Evolutionary conservation across 1,140 invertebrate genomes (phyloP), one percentile per base, ranked within the genome.

Genomic region (Druon quercuslanigerum): DNA sequence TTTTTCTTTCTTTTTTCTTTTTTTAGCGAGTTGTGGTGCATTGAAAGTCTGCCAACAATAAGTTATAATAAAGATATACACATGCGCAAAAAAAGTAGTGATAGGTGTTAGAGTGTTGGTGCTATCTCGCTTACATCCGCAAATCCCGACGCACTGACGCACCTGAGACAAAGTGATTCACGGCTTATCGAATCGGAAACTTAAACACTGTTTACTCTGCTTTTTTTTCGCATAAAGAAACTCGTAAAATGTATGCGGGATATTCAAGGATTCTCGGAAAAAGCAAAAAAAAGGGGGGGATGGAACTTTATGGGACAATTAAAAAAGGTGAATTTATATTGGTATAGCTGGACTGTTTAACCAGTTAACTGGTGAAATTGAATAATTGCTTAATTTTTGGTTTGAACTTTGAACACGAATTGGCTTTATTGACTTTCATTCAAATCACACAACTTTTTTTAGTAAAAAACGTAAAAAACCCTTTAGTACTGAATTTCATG

Each of bases 121-220:
- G 33, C 25, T 66, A 66, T 66, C 60, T 25, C 9, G 60, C 60
- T 66, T 66, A 66, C 60, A 66, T 66, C 60, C 60, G 60, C 60
- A 66, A 66, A 25, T 66, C 40, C 40, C 20, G 25, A 66, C 60
- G 60, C 60, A 66, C 60, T 66, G 60, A 66, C 60, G 60, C 60
- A 66, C 60, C 60, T 66, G 60, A 66, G 60, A 66, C 60, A 66
- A 66, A 66, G 60, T 66, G 60, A 66, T 66, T 66, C 60, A 66
- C 25, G 60, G 60, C 60, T 66, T 66, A 66, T 66, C 60, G 60
- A 66, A 66, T 66, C 60, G 60, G 60, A 66, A 66, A 66, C 60
- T 66, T 66, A 66, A 66, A 66, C 60, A 66, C n/a, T 66, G 25
- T 33, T 66, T 66, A 66, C 60, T 40, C 25, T 66, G 60, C 25